Conservation (phyloP, 2,888 invertebrate species). For the Nephrotoma guestfalica region DNA sequence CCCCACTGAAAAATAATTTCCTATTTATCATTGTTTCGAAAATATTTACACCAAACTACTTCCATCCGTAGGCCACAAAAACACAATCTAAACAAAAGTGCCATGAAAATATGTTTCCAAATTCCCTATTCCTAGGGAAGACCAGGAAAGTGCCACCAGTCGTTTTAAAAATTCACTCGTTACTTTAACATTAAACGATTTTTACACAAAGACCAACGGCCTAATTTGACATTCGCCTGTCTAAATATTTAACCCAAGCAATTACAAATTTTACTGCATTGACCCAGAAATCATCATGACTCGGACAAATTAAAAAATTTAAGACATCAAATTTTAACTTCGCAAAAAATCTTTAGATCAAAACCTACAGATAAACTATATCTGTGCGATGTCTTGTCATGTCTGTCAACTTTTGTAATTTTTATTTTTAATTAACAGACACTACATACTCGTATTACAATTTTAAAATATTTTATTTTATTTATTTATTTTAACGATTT, state of each 20-base stretch:
- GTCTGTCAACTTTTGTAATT: not conserved
- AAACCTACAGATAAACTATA: not conserved
- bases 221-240: not conserved
- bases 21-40: too few relatives aligned
- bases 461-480: not conserved
- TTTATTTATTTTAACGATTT: not conserved
- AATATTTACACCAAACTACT: too few relatives aligned
- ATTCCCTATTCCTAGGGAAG: too few relatives aligned
- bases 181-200: too few relatives aligned
- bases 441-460: not conserved
- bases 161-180: too few relatives aligned
- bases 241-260: not conserved
- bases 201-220: not conserved
- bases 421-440: not conserved
- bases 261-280: not conserved
- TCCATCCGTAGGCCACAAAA: too few relatives aligned
- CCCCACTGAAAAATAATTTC: too few relatives aligned
- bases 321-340: not conserved
- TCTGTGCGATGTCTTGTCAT: not conserved
- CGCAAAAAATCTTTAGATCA: not conserved
- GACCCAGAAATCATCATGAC: not conserved
- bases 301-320: not conserved
- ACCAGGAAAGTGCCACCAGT: too few relatives aligned
- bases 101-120: too few relatives aligned
- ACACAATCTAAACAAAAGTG: too few relatives aligned